Evolutionary conservation across 1,140 invertebrate species (phyloP).

Genomic region (Cherax destructor): DNA sequence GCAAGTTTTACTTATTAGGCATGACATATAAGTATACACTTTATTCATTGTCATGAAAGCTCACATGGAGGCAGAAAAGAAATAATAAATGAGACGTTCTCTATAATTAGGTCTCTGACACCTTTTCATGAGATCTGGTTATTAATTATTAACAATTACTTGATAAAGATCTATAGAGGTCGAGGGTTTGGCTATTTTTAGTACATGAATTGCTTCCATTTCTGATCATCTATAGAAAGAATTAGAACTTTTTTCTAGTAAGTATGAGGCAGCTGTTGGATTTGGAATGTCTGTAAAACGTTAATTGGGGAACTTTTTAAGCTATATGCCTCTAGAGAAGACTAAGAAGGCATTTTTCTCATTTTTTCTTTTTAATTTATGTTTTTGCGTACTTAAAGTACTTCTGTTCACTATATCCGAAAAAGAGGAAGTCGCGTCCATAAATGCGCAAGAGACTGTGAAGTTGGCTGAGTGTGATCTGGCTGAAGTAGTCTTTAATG

Average conservation of each 20-base stretch:
- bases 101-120: too few relatives aligned
- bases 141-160: neutral
- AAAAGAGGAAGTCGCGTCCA: slow-evolving; percentile 23
- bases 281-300: neutral
- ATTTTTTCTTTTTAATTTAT: too few relatives aligned
- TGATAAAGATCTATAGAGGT: neutral
- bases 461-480: neutral
- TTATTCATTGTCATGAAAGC: neutral
- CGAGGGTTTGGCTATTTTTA: neutral
- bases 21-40: too few relatives aligned
- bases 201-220: neutral
- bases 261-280: neutral
- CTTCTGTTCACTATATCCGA: slow-evolving; percentile 20
- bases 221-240: neutral
- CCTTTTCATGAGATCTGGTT: too few relatives aligned
- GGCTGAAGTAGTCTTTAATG: neutral
- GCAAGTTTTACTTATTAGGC: too few relatives aligned
- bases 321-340: too few relatives aligned
- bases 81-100: neutral
- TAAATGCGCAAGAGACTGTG: slow-evolving; percentile 2
- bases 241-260: neutral
- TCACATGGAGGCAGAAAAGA: neutral
- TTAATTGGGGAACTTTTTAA: neutral
- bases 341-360: too few relatives aligned
- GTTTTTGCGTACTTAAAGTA: slow-evolving; percentile 7